These are phyloP conservation scores for Alethe castanea DNA, from an alignment of 2,113 vertebrate genomes.

Conservation along the genomic window DNA sequence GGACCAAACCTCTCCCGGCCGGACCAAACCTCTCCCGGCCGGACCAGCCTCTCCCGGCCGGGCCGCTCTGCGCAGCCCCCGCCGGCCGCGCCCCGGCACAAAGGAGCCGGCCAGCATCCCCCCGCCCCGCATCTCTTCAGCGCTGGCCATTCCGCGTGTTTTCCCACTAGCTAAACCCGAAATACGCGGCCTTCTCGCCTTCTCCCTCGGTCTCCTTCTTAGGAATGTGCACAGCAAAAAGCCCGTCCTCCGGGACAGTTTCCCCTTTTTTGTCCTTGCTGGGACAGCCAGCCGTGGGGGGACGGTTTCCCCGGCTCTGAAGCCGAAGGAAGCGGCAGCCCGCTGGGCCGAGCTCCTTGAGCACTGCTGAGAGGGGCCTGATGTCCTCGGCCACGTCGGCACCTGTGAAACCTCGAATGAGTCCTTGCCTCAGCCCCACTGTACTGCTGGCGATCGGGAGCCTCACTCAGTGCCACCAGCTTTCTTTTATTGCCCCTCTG, in stretches of 20 bases:
- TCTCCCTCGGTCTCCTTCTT: not conserved
- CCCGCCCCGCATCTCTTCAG: not conserved
- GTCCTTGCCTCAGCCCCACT: not conserved
- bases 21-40: too few species aligned
- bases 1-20: too few species aligned
- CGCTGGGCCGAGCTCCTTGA: not conserved
- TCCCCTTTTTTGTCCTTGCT: not conserved
- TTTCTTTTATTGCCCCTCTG: not conserved
- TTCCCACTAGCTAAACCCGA: not conserved
- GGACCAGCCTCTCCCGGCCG: too few species aligned
- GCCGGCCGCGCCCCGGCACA: not conserved
- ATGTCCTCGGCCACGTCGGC: not conserved
- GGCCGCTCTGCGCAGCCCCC: not conserved
- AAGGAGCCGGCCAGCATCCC: not conserved
- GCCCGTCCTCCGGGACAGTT: accelerated
- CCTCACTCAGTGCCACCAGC: not conserved
- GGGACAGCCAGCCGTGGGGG: not conserved
- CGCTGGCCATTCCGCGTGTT: not conserved
- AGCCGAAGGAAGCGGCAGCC: not conserved
- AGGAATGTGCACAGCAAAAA: not conserved
- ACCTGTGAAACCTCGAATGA: not conserved
- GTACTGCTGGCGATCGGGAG: not conserved
- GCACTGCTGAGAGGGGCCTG: not conserved
- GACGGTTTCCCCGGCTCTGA: not conserved
- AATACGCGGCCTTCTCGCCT: not conserved